Evolutionary conservation across 1,140 invertebrate species (phyloP).

Genomic region (Maconellicoccus hirsutus): DNA sequence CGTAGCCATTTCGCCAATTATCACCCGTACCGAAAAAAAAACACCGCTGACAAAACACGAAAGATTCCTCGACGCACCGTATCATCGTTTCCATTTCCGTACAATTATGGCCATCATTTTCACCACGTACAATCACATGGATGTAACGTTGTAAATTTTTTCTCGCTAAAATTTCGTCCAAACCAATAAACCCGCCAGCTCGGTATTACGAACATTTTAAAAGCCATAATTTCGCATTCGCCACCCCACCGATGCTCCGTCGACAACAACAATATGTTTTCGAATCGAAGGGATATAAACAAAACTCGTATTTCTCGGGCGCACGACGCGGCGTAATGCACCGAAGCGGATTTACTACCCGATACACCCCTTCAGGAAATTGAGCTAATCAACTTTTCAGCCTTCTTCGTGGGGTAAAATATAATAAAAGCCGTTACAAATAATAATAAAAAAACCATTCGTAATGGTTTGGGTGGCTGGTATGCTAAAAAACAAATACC

Average conservation of each 20-base stretch:
- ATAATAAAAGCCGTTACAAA: conserved; percentile 5
- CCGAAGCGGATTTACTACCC: conserved; percentile 1
- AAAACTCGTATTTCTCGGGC: background rate
- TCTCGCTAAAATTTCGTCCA: background rate
- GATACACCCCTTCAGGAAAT: conserved; percentile 7
- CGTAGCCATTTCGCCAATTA: too few species aligned
- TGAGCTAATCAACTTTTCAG: conserved; percentile 4
- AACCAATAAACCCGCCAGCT: background rate
- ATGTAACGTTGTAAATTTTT: too few species aligned
- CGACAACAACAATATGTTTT: background rate
- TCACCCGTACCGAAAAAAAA: too few species aligned
- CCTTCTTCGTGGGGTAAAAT: background rate
- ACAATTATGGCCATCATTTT: too few species aligned
- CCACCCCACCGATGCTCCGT: background rate
- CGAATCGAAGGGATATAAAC: conserved; percentile 2
- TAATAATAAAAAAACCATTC: conserved; percentile 2
- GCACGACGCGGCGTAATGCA: background rate
- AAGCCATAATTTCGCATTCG: background rate
- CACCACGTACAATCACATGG: too few species aligned
- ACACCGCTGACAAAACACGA: too few species aligned
- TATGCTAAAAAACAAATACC: conserved; percentile 3
- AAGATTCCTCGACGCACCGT: too few species aligned
- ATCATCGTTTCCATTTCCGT: too few species aligned
- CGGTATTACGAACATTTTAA: background rate
- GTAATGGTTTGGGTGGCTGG: conserved; percentile 2